Conservation (phyloP, 1,140 invertebrate species). For the Dolichoris vasculosae region DNA sequence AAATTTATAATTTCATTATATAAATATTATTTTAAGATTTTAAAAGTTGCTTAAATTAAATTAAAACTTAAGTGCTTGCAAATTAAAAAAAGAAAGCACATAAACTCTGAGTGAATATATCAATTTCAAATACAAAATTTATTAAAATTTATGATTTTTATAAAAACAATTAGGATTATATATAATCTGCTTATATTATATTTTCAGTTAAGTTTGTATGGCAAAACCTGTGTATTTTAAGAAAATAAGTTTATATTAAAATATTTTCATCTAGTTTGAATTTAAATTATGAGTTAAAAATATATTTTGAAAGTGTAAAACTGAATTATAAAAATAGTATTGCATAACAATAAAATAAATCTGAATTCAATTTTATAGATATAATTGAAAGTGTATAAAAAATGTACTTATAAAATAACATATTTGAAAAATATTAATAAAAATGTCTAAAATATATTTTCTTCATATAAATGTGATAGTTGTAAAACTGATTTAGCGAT, state of each 20-base stretch:
- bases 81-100: background rate
- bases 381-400: background rate
- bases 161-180: background rate
- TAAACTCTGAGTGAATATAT: background rate
- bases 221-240: background rate
- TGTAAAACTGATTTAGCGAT: background rate
- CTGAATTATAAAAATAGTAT: background rate
- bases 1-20: background rate
- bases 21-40: constrained; percentile 13
- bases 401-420: constrained; percentile 9
- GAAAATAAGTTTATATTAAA: background rate
- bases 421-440: background rate
- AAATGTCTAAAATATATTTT: background rate
- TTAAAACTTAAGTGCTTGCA: background rate
- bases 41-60: background rate
- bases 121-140: background rate
- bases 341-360: background rate
- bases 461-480: background rate
- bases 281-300: background rate
- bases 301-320: background rate
- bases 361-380: background rate
- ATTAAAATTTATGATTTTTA: background rate
- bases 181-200: background rate
- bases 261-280: background rate
- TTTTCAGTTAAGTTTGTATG: background rate